Evolutionary conservation across 30 jellyfish, hydroid and myxozoan species (phyloP), one percentile per base, ranked within the genome.

Genomic region (Pseudorhiza aurosa): DNA sequence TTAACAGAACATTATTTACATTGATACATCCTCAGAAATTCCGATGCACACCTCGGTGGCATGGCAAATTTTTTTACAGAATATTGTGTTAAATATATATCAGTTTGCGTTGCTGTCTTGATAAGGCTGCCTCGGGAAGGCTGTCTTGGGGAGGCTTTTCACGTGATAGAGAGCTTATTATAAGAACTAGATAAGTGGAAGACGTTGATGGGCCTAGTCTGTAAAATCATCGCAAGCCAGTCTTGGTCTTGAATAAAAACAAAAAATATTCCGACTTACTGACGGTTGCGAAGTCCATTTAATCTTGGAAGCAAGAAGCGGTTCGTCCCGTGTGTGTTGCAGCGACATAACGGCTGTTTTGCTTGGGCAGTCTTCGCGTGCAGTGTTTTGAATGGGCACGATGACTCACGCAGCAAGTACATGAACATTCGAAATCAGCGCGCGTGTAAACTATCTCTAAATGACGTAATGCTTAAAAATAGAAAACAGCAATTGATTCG

Each of bases 261-360:
- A 40, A 27, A 43, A 74, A 35, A 33, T 30, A 74, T 45, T 42
- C 5, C 35, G 19, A 53, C 67, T 53, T 47, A 77, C 89, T 49
- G 89, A 77, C 4, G 89, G 89, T 62, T 77, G 89, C 45, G 89
- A 77, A 8, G 65, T 60, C 89, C 89, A 77, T 50, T 60, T 77
- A 25, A 39, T 36, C 49, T 59, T 77, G 32, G 76, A 31, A 42
- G 51, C 81, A 19, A 59, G 58, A 50, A 60, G 42, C 12, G 30
- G 73, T 17, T 40, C 62, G 27, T 77, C 80, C 51, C 69, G 60
- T n/a, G 65, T 39, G 35, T 49, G 30, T 8, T 65, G 81, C 72
- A 77, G 31, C 68, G 89, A 77, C 89, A 77, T 77, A n/a, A n/a
- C n/a, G n/a, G n/a, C n/a, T n/a, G n/a, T 33, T 46, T 65, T 30